phyloP scores from a whole-genome alignment of 1,140 invertebrate genomes.

The Mercenaria mercenaria region DNA sequence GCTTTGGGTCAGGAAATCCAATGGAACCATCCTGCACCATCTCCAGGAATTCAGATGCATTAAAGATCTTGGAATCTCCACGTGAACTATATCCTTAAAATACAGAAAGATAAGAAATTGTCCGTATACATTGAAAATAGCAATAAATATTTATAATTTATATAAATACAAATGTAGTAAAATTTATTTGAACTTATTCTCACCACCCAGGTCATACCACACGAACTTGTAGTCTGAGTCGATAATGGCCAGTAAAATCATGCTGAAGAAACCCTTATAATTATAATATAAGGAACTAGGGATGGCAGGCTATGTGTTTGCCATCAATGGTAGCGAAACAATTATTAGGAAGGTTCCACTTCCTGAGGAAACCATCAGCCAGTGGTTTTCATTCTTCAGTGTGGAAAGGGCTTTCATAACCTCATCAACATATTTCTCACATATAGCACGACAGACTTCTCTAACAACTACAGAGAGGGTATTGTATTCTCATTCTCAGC shows the following conservation, averaged over 20 bases:
- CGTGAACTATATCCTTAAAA: conserved; percentile 13
- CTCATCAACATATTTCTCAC: conserved; percentile 33
- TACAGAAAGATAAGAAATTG: conserved; percentile 7
- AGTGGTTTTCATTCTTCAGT: not conserved
- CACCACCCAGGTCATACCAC: conserved; percentile 81
- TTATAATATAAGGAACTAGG: conserved; percentile 82
- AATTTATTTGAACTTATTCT: conserved; percentile 81
- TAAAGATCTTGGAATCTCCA: conserved; percentile 69
- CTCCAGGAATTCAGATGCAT: too few species aligned
- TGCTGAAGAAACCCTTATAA: conserved; percentile 77
- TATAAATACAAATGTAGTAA: not conserved
- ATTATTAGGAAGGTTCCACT: conserved; percentile 85
- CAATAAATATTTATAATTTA: conserved; percentile 3
- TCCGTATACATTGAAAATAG: conserved; percentile 43
- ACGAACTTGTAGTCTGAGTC: conserved; percentile 85
- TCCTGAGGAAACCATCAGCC: conserved; percentile 78
- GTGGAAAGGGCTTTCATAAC: conserved; percentile 44
- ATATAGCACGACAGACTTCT: conserved; percentile 58
- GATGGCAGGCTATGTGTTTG: conserved; percentile 84
- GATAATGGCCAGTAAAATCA: conserved; percentile 78
- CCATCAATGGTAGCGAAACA: conserved; percentile 86
- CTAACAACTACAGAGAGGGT: conserved; percentile 43
- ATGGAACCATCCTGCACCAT: too few species aligned
- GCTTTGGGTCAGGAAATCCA: too few species aligned
- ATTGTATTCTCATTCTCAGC: conserved; percentile 51